Evolutionary conservation across 2,113 vertebrate species (phyloP).

Genomic region (Albula glossodonta): DNA sequence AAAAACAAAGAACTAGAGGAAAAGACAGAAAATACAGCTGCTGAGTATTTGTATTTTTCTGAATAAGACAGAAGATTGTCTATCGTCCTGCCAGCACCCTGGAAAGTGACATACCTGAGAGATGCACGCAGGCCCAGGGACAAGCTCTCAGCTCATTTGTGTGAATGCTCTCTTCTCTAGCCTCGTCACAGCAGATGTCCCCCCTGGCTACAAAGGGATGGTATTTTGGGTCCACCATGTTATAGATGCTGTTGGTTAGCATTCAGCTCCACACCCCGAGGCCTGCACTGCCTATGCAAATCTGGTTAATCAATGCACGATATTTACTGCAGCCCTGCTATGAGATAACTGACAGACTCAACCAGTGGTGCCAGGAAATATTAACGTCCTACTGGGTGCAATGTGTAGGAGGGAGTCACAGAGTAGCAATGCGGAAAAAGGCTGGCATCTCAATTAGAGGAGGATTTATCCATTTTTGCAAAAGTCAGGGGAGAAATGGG

Average conservation of each 20-base stretch:
- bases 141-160: neutral
- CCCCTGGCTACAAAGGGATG: slow-evolving; percentile 23
- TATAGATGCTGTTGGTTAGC: slow-evolving; percentile 39
- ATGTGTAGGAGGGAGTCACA: slow-evolving; percentile 36
- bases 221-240: slow-evolving; percentile 34
- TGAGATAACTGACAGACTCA: slow-evolving; percentile 48
- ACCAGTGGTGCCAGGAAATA: slow-evolving; percentile 43
- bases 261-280: slow-evolving; percentile 41
- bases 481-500: slow-evolving; percentile 25
- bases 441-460: slow-evolving; percentile 46
- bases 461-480: slow-evolving; percentile 31
- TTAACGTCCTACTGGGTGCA: slow-evolving; percentile 49
- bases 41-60: neutral
- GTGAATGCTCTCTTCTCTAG: slow-evolving; percentile 9
- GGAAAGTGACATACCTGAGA: neutral
- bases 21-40: neutral
- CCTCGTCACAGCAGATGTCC: slow-evolving; percentile 18
- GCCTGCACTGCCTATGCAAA: slow-evolving; percentile 46
- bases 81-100: slow-evolving; percentile 3
- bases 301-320: slow-evolving; percentile 51
- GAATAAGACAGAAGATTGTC: slow-evolving; percentile 1
- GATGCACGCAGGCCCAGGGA: neutral
- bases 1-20: neutral
- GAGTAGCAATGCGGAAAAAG: slow-evolving; percentile 31
- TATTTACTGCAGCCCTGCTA: slow-evolving; percentile 45